Evolutionary conservation across 2,888 invertebrate genomes (phyloP), one percentile per base, ranked within the genome.

Genomic region (Tetragonisca angustula): DNA sequence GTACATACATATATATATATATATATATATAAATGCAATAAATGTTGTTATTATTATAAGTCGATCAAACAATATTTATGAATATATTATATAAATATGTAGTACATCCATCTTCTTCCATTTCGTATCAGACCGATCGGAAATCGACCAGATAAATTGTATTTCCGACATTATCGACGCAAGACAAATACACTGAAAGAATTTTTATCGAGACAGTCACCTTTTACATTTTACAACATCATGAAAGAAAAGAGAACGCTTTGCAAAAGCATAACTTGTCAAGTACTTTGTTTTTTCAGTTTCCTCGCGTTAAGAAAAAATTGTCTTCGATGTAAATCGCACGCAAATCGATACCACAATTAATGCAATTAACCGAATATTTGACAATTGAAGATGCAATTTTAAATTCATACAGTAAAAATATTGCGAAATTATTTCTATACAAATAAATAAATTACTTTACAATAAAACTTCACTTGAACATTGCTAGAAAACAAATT

Each of bases 111-210:
- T 36, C 27, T 76, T 61, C 64, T 56, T 62, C 49, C n/a, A 64
- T 79, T 62, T 68, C 79, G 56, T 49, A 56, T 27, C 64, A 69
- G 64, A n/a, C n/a, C 74, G 49, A 69, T 54, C 54, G 74, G 74
- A 74, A 79, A 75, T 75, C 50, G 62, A 54, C n/a, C 68, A 61
- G 64, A 79, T 69, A 69, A 79, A 73, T 74, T 68, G 52, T 68
- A 79, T 73, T 27, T 27, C 74, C 74, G 79, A 74, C 74, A 74
- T 74, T 62, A 43, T 49, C 49, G 24, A 32, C 54, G 32, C 4
- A 50, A 69, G 74, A 75, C 79, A 79, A 79, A 79, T 69, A 79
- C 74, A 74, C 36, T 79, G 79, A 74, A 79, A 74, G 69, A 62
- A 61, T 27, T 73, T 73, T 79, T 79, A 79, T 79, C 79, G 67